Percentiles rank a stretch among this genome's conserved stretches.
Conservation (phyloP, 1,140 invertebrate genomes). For the Monomorium pharaonis region DNA sequence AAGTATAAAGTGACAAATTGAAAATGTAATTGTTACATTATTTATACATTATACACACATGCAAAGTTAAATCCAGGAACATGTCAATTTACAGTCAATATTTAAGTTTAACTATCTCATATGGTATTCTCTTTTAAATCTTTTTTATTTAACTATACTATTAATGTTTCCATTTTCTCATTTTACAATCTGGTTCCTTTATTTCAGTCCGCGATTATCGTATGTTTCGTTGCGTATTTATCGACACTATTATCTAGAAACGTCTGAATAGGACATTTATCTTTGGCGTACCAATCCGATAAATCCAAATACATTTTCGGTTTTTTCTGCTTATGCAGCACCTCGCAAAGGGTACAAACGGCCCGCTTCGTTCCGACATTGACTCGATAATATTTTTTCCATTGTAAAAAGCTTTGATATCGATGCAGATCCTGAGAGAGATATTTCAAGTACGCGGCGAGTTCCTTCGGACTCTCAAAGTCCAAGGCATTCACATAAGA, state of each 20-base stretch:
- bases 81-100: neutral
- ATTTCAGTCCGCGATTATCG: neutral
- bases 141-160: neutral
- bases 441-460: conserved; percentile 85
- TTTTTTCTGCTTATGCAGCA: conserved; percentile 62
- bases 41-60: neutral
- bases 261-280: conserved; percentile 71
- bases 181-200: neutral
- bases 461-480: conserved; percentile 83
- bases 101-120: neutral
- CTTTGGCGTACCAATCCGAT: conserved; percentile 71
- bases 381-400: conserved; percentile 83
- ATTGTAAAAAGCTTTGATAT: conserved; percentile 86
- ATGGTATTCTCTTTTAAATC: no score
- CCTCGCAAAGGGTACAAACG: conserved; percentile 74
- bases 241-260: conserved; percentile 9
- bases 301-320: conserved; percentile 61
- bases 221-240: conserved; percentile 39
- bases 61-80: neutral
- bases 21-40: neutral
- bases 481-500: conserved; percentile 88
- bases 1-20: neutral
- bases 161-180: neutral
- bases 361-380: neutral
- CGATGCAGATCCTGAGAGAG: conserved; percentile 82